Base-by-base conservation (phyloP, 2,888 invertebrate species). In the Pelosia muscerda region DNA sequence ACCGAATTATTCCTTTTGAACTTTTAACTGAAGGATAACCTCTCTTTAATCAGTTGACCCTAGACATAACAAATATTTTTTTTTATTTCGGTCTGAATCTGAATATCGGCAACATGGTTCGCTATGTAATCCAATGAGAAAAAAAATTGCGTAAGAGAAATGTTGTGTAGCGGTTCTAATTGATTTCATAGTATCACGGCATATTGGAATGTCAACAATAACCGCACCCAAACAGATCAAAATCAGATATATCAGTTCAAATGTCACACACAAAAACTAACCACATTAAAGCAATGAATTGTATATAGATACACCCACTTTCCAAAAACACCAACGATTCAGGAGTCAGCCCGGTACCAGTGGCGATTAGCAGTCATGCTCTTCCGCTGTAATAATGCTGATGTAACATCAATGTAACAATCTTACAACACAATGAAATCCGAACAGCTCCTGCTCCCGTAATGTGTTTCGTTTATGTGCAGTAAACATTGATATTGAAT, bases 321-420 rank as follows among this genome's bases (percentile, higher is more conserved):
- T 66, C 56, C 66, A 69, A 67, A 69, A 73, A 66, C 28, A 56
- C 60, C 65, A 65, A n/a, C n/a, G n/a, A n/a, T n/a, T 49, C 49
- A 49, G 2, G 49, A 49, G 5, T 23, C 42, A 42, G 67, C 70
- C 61, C 54, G 63, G 67, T 74, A 63, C 49, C 62, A 66, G 64
- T 78, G 81, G 81, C 82, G 81, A 82, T 82, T 71, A 69, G 66
- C 73, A 82, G 78, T 81, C 83, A 81, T 81, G 81, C 70, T 78
- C 73, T 84, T 81, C 70, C 77, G 78, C 75, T 71, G 67, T 68
- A 81, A 72, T 80, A 81, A 82, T 82, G 82, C n/a, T 80, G 81
- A 82, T 82, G 82, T n/a, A 49, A 31, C 31, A 31, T 78, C 80
- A 66, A 68, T 82, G 73, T 68, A 72, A 73, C 73, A 71, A 71